Percentiles rank a stretch among this genome's conserved stretches.
Conservation (phyloP, 2,797 vertebrate genomes). For the Sebastes elongatus region DNA sequence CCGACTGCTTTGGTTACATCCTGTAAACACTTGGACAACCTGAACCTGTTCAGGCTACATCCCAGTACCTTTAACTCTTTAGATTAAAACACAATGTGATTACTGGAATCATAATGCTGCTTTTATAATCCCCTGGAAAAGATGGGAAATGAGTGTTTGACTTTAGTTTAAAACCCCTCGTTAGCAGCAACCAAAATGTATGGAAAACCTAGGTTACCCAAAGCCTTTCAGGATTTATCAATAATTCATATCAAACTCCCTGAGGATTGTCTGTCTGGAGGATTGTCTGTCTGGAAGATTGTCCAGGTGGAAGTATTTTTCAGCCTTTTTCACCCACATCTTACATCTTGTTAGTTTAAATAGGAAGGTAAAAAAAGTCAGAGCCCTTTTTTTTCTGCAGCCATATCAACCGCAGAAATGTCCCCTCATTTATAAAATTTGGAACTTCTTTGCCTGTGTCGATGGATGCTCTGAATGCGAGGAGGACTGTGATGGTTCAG, state of each 20-base stretch:
- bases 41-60: neutral
- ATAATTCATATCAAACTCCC: neutral
- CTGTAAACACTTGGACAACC: neutral
- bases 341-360: neutral
- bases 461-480: neutral
- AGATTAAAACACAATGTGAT: neutral
- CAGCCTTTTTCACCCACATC: neutral
- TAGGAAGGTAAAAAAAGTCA: neutral
- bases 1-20: neutral
- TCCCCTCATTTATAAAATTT: neutral
- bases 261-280: neutral
- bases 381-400: neutral
- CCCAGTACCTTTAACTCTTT: neutral
- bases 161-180: neutral
- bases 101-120: conserved; percentile 1
- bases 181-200: conserved; percentile 38
- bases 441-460: neutral
- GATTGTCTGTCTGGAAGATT: neutral
- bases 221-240: neutral
- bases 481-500: neutral
- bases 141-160: neutral
- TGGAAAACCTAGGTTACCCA: neutral
- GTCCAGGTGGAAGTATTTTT: neutral
- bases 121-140: neutral
- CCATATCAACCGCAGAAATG: neutral